These are phyloP conservation scores for Nemoura dubitans DNA, from an alignment of 2,888 invertebrate species.

Conservation along the genomic window DNA sequence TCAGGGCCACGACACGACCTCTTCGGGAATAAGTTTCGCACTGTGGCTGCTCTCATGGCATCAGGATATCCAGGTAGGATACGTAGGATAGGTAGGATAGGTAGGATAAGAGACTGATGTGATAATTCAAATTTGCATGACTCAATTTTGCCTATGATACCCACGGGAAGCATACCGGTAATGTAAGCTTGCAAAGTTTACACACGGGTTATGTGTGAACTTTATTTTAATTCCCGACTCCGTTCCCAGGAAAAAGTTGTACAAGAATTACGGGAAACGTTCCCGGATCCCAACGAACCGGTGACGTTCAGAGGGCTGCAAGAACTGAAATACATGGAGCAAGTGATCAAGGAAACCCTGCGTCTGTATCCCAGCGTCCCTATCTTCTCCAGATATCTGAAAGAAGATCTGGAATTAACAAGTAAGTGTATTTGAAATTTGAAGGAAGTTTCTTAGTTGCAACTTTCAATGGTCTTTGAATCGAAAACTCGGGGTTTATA, in stretches of 20 bases:
- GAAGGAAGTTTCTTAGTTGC: too few species aligned
- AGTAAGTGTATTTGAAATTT: neutral
- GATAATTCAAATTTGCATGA: too few species aligned
- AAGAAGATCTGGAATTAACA: conserved; percentile 48
- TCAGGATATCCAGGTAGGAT: neutral
- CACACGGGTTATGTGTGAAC: too few species aligned
- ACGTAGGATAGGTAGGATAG: too few species aligned
- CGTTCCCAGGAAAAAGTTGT: conserved; percentile 59
- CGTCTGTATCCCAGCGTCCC: conserved; percentile 74
- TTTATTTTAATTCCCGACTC: neutral
- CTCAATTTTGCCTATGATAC: too few species aligned
- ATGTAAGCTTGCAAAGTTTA: too few species aligned
- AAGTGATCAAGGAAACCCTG: conserved; percentile 74
- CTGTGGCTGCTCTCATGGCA: neutral
- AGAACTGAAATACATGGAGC: conserved; percentile 73
- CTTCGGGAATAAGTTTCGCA: conserved; percentile 23
- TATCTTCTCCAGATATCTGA: conserved; percentile 49
- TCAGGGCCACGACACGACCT: conserved; percentile 24
- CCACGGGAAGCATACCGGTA: too few species aligned
- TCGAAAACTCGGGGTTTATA: too few species aligned
- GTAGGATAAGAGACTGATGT: too few species aligned
- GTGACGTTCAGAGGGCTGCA: conserved; percentile 68
- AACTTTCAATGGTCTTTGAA: too few species aligned
- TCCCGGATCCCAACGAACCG: conserved; percentile 61
- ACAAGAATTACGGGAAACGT: conserved; percentile 63